Base-by-base conservation (phyloP, 2,113 vertebrate species). In the Otocyon megalotis region DNA sequence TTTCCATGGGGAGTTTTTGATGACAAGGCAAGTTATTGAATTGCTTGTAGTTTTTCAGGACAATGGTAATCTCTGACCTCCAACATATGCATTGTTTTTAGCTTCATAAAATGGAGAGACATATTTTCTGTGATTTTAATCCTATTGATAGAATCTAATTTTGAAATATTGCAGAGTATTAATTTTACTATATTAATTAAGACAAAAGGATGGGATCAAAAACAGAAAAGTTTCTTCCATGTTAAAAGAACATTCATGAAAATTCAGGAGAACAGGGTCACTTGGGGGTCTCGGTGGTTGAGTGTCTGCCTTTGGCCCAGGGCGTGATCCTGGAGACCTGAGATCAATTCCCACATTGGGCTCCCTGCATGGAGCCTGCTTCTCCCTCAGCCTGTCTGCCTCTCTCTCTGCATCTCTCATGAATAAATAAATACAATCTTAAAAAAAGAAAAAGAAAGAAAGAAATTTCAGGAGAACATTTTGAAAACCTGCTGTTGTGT, bases 21-120 rank as follows among this genome's bases (percentile, higher is more conserved):
- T 98, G 63, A 86, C 37, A 90, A 37, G 26, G 48, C 20, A 94
- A 93, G 10, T 87, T 88, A 97, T 82, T 5, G 10, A 97, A 93
- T 28, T 84, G 91, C 32, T 97, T 98, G 17, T 96, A 96, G 80
- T 93, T 98, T 97, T 97, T 48, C 76, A 96, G 93, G 14, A 80
- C 83, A 77, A 32, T 87, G n/a, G 56, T 71, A 54, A 94, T 86
- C 24, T 88, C 32, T 94, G 96, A 77, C 87, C 81, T 97, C 32
- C 32, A 62, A 48, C 28, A 76, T 85, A 50, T 67, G 35, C 62
- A 74, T 83, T 89, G 62, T n/a, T 93, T 91, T 93, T 93, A 81
- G 80, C 19, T 87, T 77, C 32, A 81, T 81, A 56, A 35, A 93
- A 88, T 28, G 20, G 35, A 90, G 6, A 63, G 35, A 10, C 4